phyloP scores from a whole-genome alignment of 2,888 invertebrate genomes.

The Adela reaumurella region DNA sequence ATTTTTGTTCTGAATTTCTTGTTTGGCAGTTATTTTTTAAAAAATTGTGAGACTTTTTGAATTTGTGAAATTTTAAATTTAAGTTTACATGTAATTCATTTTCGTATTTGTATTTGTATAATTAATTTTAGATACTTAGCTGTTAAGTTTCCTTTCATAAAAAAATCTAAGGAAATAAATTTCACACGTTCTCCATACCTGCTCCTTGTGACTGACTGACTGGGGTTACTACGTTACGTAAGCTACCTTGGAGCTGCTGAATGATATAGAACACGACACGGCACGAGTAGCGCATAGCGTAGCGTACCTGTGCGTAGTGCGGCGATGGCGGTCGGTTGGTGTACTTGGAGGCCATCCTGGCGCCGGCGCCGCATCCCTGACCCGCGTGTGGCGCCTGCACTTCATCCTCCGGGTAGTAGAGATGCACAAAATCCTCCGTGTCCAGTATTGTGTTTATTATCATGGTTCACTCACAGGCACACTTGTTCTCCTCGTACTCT shows the following conservation, averaged over 20 bases:
- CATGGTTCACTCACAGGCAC: slow-evolving; percentile 18
- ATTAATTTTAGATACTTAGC: too few relatives aligned
- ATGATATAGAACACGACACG: slow-evolving; percentile 1
- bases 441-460: slow-evolving; percentile 52
- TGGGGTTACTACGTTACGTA: too few relatives aligned
- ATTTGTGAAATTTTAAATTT: too few relatives aligned
- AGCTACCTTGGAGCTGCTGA: background rate
- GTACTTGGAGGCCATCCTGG: slow-evolving; percentile 46
- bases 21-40: too few relatives aligned
- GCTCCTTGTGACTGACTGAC: too few relatives aligned
- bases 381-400: slow-evolving; percentile 14
- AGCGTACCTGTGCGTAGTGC: slow-evolving; percentile 35
- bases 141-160: too few relatives aligned
- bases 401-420: slow-evolving; percentile 50
- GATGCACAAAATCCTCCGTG: slow-evolving; percentile 54
- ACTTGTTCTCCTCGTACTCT: slow-evolving; percentile 27
- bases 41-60: too few relatives aligned
- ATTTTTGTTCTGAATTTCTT: too few relatives aligned
- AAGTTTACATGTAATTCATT: too few relatives aligned
- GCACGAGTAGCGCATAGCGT: background rate
- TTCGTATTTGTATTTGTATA: too few relatives aligned
- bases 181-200: too few relatives aligned
- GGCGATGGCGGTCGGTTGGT: slow-evolving; percentile 41
- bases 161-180: too few relatives aligned
- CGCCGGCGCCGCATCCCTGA: slow-evolving; percentile 47